A percentile compares a stretch with the other conserved stretches of the same genome.
Conservation (phyloP, 2,113 vertebrate genomes). For the Psilopsiagon aymara region DNA sequence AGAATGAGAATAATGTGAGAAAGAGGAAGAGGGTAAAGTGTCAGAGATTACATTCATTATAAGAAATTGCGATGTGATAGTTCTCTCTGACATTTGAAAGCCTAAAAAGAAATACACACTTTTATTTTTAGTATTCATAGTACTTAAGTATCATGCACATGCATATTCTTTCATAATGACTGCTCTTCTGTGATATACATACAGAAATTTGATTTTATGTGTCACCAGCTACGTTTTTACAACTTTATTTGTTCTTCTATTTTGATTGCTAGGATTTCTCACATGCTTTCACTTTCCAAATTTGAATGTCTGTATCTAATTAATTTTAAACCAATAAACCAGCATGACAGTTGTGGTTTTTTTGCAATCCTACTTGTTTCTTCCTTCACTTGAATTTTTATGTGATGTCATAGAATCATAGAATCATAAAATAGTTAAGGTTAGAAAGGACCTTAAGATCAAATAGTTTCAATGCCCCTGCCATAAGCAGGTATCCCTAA, state of each 20-base stretch:
- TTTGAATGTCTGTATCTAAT: background rate
- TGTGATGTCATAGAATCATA: background rate
- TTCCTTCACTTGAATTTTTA: background rate
- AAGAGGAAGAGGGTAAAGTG: background rate
- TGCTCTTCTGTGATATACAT: background rate
- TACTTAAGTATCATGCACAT: background rate
- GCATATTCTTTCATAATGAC: background rate
- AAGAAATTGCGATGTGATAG: background rate
- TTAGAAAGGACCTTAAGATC: background rate
- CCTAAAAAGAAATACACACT: background rate
- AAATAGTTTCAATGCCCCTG: background rate
- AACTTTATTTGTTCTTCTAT: background rate
- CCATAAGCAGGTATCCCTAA: background rate
- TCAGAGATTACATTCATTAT: background rate
- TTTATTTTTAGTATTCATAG: background rate
- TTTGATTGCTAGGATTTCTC: background rate
- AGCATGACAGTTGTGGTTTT: background rate
- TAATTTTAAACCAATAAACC: background rate
- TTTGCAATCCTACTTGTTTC: background rate
- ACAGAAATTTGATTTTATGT: background rate
- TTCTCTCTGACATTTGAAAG: background rate
- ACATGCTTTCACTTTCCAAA: background rate
- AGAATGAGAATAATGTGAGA: background rate
- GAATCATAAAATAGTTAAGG: background rate
- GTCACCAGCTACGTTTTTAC: background rate